A percentile compares a stretch with the other conserved stretches of the same genome.
phyloP scores from a whole-genome alignment of 23 tunicate species.

The Halocynthia aurantium region DNA sequence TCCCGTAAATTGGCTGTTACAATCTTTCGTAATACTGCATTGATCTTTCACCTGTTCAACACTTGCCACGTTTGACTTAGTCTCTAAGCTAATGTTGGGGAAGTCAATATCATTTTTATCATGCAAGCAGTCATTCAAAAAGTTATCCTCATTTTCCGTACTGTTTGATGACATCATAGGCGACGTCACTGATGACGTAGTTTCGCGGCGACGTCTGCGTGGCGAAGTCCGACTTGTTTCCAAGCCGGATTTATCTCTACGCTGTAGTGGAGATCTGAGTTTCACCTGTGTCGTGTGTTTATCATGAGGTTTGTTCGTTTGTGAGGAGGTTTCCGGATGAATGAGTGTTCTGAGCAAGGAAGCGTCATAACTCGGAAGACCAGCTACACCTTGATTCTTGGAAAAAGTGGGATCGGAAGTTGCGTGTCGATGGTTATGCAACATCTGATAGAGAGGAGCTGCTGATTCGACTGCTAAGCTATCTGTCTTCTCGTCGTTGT shows the following conservation, averaged over 20 bases:
- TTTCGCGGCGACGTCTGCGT: slow-evolving; percentile 10
- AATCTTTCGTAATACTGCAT: not conserved
- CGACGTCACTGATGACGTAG: not conserved
- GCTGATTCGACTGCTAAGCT: not conserved
- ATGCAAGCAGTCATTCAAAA: not conserved
- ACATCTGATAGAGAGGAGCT: slow-evolving; percentile 33
- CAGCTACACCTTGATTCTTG: not conserved
- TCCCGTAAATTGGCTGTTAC: not conserved
- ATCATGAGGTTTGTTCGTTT: not conserved
- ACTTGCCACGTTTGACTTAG: not conserved
- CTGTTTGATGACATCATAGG: not conserved
- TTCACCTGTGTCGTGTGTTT: not conserved
- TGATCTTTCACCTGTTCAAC: not conserved
- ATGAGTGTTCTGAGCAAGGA: not conserved
- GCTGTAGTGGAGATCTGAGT: not conserved
- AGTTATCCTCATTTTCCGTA: not conserved
- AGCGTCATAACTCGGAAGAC: not conserved
- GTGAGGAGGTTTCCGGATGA: not conserved
- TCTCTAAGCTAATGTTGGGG: too few relatives aligned
- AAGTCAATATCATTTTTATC: too few relatives aligned
- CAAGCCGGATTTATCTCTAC: not conserved
- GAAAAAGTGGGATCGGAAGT: slow-evolving; percentile 68
- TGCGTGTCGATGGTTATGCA: slow-evolving; percentile 71
- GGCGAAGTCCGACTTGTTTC: not conserved
- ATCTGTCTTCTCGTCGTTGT: not conserved